phyloP scores from a whole-genome alignment of 1,140 invertebrate genomes.

The Leucophenga varia region DNA sequence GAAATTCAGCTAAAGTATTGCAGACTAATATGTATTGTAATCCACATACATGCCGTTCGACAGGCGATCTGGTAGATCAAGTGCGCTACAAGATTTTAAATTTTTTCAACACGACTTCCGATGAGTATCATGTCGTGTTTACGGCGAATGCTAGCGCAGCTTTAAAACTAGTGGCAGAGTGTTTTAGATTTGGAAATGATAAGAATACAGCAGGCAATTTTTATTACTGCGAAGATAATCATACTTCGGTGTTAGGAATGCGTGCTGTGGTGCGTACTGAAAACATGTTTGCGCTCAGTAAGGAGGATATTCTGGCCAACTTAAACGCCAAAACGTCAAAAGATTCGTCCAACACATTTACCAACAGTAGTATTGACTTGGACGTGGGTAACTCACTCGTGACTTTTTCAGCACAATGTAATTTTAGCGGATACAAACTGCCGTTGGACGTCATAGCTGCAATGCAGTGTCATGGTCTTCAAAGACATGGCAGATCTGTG shows the following conservation, averaged over 20 bases:
- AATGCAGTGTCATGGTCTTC: slow-evolving; percentile 66
- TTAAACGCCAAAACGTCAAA: slow-evolving; percentile 17
- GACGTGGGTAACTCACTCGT: slow-evolving; percentile 67
- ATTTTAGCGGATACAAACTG: slow-evolving; percentile 91
- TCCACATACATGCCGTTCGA: slow-evolving; percentile 81
- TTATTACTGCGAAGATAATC: slow-evolving; percentile 86
- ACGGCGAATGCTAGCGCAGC: slow-evolving; percentile 85
- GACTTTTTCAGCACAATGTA: slow-evolving; percentile 89
- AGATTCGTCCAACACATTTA: slow-evolving; percentile 7
- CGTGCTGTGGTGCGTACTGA: slow-evolving; percentile 65
- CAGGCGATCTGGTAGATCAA: slow-evolving; percentile 79
- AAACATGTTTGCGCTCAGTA: slow-evolving; percentile 60
- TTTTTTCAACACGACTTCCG: slow-evolving; percentile 78
- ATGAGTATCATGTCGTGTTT: slow-evolving; percentile 87
- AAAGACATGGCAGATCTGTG: slow-evolving; percentile 41
- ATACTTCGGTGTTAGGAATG: slow-evolving; percentile 93
- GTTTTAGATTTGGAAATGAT: slow-evolving; percentile 66
- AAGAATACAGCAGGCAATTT: slow-evolving; percentile 62
- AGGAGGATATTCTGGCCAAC: slow-evolving; percentile 58
- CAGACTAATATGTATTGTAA: slow-evolving; percentile 77
- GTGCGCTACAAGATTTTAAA: slow-evolving; percentile 78
- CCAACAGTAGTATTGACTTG: too few species aligned
- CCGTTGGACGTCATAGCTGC: slow-evolving; percentile 72
- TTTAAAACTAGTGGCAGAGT: slow-evolving; percentile 81
- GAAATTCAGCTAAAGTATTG: slow-evolving; percentile 67